Conservation (phyloP, 2,113 vertebrate species). For the Rhinolophus ferrumequinum region DNA sequence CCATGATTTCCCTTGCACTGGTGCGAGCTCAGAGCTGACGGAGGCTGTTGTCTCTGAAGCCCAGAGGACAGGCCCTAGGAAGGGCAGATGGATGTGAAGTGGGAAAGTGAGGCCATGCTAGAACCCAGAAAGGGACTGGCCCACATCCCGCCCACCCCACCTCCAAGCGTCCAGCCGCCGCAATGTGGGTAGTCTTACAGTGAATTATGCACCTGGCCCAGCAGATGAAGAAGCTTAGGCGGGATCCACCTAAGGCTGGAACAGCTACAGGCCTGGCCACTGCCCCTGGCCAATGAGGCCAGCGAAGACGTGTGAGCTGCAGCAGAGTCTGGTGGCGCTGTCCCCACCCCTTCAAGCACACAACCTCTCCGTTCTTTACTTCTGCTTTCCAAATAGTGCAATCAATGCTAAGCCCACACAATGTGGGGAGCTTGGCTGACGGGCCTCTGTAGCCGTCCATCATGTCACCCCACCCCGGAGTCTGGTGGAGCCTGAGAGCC, state of each 20-base stretch:
- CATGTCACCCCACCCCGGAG: background rate
- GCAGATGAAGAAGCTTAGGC: background rate
- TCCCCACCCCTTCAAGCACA: background rate
- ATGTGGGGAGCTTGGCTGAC: background rate
- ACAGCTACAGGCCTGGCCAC: background rate
- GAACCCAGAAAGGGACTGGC: background rate
- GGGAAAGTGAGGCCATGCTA: too few relatives aligned
- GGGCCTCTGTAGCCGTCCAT: background rate
- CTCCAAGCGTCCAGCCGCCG: fast-evolving
- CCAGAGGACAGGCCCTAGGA: background rate
- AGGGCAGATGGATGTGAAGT: background rate
- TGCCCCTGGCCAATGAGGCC: background rate
- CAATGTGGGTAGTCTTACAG: background rate
- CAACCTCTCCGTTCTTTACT: background rate
- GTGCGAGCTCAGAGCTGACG: background rate
- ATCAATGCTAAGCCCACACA: background rate
- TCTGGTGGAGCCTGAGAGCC: background rate
- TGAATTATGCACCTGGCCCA: too few relatives aligned
- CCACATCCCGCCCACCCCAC: too few relatives aligned
- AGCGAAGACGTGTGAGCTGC: background rate
- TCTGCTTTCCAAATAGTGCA: background rate
- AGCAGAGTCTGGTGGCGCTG: background rate
- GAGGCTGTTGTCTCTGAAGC: background rate
- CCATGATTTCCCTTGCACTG: background rate
- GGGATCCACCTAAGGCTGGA: too few relatives aligned